Percentiles rank a stretch among this genome's conserved stretches.
Evolutionary conservation across 2,888 invertebrate genomes (phyloP).

Genomic region (Ectemnius lituratus): DNA sequence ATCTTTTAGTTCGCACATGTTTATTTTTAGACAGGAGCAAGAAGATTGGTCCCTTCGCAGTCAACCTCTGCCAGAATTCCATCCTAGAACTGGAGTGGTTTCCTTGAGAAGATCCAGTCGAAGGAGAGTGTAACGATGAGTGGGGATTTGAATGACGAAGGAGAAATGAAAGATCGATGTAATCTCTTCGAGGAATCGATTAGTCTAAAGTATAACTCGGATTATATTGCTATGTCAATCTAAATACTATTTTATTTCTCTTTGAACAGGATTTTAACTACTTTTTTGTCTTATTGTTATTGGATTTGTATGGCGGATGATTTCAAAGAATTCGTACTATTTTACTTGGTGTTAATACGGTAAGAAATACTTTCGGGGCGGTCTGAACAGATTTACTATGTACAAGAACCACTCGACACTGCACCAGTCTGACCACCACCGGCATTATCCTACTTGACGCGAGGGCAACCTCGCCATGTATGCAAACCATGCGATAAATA

Average conservation of each 20-base stretch:
- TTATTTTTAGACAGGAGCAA: conserved; percentile 4
- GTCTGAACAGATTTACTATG: not conserved
- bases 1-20: not conserved
- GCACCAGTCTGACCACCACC: not conserved
- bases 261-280: too few species aligned
- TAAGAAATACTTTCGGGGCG: not conserved
- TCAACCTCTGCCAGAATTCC: not conserved
- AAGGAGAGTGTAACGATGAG: not conserved
- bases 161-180: conserved; percentile 43
- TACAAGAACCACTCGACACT: not conserved
- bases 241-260: conserved; percentile 8
- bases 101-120: not conserved
- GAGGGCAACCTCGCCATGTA: not conserved
- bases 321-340: not conserved
- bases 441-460: not conserved
- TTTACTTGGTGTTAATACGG: not conserved
- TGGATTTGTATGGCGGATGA: not conserved
- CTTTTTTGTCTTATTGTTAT: too few species aligned
- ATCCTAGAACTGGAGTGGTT: not conserved
- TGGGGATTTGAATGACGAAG: not conserved
- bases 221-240: conserved; percentile 27
- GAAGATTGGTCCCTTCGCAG: not conserved
- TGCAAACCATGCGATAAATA: not conserved
- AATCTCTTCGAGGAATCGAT: conserved; percentile 60
- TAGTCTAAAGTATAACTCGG: conserved; percentile 18